These are phyloP conservation scores for Germaria angustata DNA, from an alignment of 2,888 invertebrate species.

Conservation along the genomic window DNA sequence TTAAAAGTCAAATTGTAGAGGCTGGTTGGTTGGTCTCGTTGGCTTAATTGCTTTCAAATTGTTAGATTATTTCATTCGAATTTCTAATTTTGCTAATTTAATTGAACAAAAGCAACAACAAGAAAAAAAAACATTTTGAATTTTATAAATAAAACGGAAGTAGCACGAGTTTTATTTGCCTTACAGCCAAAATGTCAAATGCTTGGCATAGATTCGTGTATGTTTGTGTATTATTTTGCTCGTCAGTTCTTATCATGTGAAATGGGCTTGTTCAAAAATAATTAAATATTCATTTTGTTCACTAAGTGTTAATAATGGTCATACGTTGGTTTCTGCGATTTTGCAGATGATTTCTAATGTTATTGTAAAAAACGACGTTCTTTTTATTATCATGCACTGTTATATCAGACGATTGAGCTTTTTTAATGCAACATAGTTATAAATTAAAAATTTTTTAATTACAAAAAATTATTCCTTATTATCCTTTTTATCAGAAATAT, in stretches of 20 bases:
- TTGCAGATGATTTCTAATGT: neutral
- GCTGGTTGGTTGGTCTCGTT: slow-evolving; percentile 50
- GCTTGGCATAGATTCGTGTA: slow-evolving; percentile 65
- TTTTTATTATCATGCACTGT: neutral
- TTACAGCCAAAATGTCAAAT: slow-evolving; percentile 75
- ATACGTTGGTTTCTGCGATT: neutral
- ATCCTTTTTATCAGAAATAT: no score
- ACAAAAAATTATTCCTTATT: no score
- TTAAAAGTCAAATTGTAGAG: slow-evolving; percentile 78
- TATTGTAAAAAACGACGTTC: neutral
- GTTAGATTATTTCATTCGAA: neutral
- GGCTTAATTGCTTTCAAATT: slow-evolving; percentile 40
- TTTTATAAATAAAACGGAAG: slow-evolving; percentile 70
- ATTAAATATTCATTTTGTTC: slow-evolving; percentile 6
- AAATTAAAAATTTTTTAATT: no score
- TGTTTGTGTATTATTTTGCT: neutral
- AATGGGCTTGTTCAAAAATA: neutral
- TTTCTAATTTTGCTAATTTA: slow-evolving; percentile 18
- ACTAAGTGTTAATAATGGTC: slow-evolving; percentile 25
- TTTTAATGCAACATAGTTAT: no score
- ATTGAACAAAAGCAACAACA: no score
- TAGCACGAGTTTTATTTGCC: slow-evolving; percentile 68
- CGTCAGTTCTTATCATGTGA: slow-evolving; percentile 37
- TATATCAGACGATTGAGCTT: slow-evolving; percentile 56
- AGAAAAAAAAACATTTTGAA: neutral